Evolutionary conservation across 1,140 invertebrate genomes (phyloP), one percentile per base, ranked within the genome.

Genomic region (Tigriopus japonicus): DNA sequence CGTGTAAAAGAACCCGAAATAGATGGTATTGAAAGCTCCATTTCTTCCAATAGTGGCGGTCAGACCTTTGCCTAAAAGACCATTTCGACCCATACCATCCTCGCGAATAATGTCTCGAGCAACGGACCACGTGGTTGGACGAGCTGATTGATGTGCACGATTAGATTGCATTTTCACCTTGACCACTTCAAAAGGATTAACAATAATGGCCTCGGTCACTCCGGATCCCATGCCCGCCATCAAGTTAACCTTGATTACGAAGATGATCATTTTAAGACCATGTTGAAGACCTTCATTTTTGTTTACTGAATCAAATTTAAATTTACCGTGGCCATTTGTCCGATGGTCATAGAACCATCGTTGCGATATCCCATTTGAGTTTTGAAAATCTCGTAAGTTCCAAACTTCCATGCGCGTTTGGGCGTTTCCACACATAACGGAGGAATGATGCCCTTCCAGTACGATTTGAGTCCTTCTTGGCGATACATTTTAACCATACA

Each of bases 141-240:
- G 63, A 70, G 77, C 70, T 60, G 71, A 71, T 23, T 74, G 65
- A 69, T 68, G 66, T 1, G 72, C 68, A 42, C 77, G 73, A 69
- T 86, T 83, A 7, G 84, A 80, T 71, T 86, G 84, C 43, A 86
- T 55, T 35, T 49, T 64, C 40, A 64, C 87, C 78, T 95, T 94
- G 1, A 94, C 86, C 42, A 92, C 86, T 78, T 94, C 89, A 74
- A 94, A 94, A 0, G 90, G 90, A 75, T 92, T 93, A 0, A 93
- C 85, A 53, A 93, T 74, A 63, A 93, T 77, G 14, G 82, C 87
- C 74, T 94, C 91, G 35, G 88, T 87, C 1, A 88, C 73, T 56
- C 90, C 91, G 43, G 87, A 84, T 52, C 80, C 81, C 2, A 92
- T 72, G 56, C 90, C 91, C 65, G 90, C 85, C 64, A 89, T 70